Evolutionary conservation across 2,113 vertebrate species (phyloP), one percentile per base, ranked within the genome.

Genomic region (Cyrtonyx montezumae): DNA sequence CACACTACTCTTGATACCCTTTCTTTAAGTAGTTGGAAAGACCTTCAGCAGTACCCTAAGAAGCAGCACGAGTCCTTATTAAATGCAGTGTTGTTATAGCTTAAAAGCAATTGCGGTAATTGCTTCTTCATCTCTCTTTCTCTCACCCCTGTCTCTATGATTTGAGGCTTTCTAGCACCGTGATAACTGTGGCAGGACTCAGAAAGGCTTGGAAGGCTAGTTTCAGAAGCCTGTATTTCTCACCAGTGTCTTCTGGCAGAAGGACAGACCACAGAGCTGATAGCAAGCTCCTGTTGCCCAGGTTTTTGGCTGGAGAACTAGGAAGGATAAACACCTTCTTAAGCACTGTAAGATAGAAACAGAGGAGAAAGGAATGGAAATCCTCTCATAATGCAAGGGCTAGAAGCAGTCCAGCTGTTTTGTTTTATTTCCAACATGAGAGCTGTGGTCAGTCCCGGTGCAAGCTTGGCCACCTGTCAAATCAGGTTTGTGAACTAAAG

Each of bases 391-490:
- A 91, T 75, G 90, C 61, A 77, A 85, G n/a, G 51, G 91, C 81
- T 82, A 81, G 83, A 93, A 91, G 79, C 62, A 90, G 49, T 70
- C 91, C 95, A 96, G 95, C 88, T 96, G 96, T 88, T 96, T 82
- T 83, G 61, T 74, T 95, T 96, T 82, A 96, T 95, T 95, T 82
- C 73, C 83, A 86, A 53, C 80, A 51, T 90, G 61, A 79, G 85
- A 91, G 80, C 84, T 80, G 58, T 1, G 7, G 77, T 83, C 74
- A 82, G 77, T 86, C 93, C 70, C 74, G 87, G 71, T 67, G 87
- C 75, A 40, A 74, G 63, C 53, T n/a, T 88, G 85, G 91, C 92
- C 96, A 96, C 93, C 96, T 97, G 97, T 96, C 90, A 94, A 92
- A 79, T 93, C 70, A 89, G 74, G 87, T 91, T 90, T 93, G 91